phyloP scores from a whole-genome alignment of 1,140 invertebrate genomes.

The Pantala flavescens region DNA sequence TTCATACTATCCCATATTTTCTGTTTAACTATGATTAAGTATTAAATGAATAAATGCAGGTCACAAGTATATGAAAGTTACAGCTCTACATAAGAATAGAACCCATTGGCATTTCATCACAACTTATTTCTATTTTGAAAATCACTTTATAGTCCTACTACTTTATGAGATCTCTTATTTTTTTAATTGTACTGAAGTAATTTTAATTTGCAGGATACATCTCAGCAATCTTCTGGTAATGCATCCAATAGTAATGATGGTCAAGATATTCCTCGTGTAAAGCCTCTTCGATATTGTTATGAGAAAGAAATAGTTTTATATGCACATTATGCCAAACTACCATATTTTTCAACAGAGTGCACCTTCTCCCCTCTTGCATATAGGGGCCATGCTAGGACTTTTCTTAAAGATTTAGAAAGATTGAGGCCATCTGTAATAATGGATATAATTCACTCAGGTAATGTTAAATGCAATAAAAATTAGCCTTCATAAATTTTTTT shows the following conservation, averaged over 20 bases:
- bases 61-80: no score
- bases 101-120: no score
- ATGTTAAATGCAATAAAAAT: no score
- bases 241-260: not conserved
- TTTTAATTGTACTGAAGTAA: not conserved
- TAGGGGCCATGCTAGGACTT: conserved; percentile 81
- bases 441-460: conserved; percentile 95
- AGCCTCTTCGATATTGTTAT: conserved; percentile 97
- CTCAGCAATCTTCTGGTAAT: not conserved
- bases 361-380: conserved; percentile 98
- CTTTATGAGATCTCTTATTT: not conserved
- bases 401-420: conserved; percentile 93
- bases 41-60: no score
- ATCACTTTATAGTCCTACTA: not conserved
- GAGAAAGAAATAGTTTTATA: conserved; percentile 99
- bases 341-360: conserved; percentile 99
- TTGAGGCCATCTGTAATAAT: conserved; percentile 87
- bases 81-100: no score
- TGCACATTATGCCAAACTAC: conserved; percentile 92
- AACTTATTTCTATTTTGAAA: no score
- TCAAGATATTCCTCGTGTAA: conserved; percentile 58
- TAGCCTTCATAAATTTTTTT: no score
- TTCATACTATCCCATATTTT: no score
- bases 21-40: no score
- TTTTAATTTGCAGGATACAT: not conserved